Evolutionary conservation across 2,888 invertebrate genomes (phyloP).

Genomic region (Apamea monoglypha): DNA sequence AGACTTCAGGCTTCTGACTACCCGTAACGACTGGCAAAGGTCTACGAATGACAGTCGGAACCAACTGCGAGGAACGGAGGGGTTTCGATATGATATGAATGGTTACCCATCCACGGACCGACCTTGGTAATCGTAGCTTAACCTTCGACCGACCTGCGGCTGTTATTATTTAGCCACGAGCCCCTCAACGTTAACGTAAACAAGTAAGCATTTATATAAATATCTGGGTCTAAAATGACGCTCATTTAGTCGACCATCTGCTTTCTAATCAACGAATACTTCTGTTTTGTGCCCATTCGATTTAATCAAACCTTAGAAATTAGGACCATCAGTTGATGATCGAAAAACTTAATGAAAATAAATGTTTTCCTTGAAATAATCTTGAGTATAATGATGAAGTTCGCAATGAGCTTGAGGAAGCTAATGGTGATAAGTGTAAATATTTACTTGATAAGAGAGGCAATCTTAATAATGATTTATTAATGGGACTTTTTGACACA

Average conservation of each 20-base stretch:
- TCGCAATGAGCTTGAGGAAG: constrained; percentile 21
- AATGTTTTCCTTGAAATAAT: constrained; percentile 60
- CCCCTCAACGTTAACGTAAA: neutral
- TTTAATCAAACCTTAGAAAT: constrained; percentile 68
- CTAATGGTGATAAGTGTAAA: neutral
- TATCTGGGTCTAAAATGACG: constrained; percentile 67
- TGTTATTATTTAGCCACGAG: neutral
- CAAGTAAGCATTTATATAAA: constrained; percentile 58
- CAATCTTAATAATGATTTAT: neutral
- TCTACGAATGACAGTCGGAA: too few species aligned
- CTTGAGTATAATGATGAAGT: constrained; percentile 34
- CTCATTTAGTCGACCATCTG: constrained; percentile 78
- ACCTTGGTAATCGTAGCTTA: too few species aligned
- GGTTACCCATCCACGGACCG: too few species aligned
- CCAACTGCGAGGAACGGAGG: too few species aligned
- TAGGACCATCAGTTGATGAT: constrained; percentile 39
- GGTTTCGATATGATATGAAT: too few species aligned
- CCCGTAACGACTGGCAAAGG: too few species aligned
- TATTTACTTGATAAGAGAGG: constrained; percentile 6
- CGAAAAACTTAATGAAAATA: constrained; percentile 69
- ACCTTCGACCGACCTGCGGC: too few species aligned
- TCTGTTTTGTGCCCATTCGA: constrained; percentile 71
- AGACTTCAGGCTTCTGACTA: too few species aligned
- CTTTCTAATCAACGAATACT: constrained; percentile 78
- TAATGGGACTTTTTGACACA: neutral